A percentile compares a stretch with the other conserved stretches of the same genome.
Evolutionary conservation across 2,113 vertebrate genomes (phyloP).

Genomic region (Aphelocoma coerulescens): DNA sequence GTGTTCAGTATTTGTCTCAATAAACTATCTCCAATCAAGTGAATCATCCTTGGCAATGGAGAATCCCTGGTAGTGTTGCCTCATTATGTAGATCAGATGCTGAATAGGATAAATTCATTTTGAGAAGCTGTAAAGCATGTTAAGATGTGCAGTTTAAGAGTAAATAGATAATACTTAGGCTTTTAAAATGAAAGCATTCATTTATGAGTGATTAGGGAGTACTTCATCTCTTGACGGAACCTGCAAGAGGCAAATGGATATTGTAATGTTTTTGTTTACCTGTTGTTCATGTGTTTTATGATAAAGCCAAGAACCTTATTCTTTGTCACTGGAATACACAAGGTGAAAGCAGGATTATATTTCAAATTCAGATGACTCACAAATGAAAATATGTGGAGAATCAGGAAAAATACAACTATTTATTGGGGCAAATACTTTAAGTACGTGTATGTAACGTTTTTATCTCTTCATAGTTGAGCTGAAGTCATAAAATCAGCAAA

Average conservation of each 20-base stretch:
- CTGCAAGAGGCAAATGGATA: neutral
- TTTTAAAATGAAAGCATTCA: neutral
- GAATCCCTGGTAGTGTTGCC: neutral
- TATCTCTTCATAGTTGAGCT: neutral
- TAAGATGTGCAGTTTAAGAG: neutral
- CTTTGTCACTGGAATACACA: neutral
- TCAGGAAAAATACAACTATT: neutral
- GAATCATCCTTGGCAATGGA: neutral
- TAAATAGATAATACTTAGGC: neutral
- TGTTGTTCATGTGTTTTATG: neutral
- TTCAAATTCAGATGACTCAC: neutral
- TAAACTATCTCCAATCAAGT: neutral
- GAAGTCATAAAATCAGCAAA: neutral
- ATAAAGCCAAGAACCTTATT: neutral
- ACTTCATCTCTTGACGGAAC: neutral
- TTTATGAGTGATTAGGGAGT: neutral
- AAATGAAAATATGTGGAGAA: neutral
- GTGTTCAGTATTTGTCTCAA: neutral
- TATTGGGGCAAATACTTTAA: neutral
- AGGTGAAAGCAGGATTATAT: neutral
- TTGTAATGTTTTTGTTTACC: neutral
- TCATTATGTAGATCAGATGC: conserved; percentile 2
- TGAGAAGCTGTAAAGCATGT: neutral
- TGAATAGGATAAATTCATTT: conserved; percentile 1
- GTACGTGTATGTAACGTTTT: neutral